Percentiles rank a stretch among this genome's conserved stretches.
Conservation (phyloP, 2,888 invertebrate species). For the Omphaloscelis lunosa region DNA sequence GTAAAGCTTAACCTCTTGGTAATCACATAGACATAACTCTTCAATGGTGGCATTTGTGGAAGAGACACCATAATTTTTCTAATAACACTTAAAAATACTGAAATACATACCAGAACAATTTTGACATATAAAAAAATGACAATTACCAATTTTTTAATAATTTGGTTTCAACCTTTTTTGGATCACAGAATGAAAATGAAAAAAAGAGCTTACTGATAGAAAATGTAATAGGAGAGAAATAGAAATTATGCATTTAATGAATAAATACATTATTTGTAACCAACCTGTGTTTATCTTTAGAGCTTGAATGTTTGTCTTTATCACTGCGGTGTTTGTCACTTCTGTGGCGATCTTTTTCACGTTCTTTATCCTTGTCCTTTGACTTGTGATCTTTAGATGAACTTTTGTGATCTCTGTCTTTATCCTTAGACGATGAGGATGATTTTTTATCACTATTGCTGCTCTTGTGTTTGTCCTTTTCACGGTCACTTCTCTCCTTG, state of each 20-base stretch:
- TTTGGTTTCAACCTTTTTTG: background rate
- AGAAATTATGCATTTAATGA: constrained; percentile 15
- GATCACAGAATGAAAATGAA: background rate
- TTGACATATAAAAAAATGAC: constrained; percentile 50
- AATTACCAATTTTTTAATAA: constrained; percentile 16
- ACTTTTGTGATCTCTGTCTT: constrained; percentile 75
- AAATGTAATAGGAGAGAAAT: background rate
- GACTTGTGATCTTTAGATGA: constrained; percentile 71
- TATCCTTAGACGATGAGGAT: constrained; percentile 85
- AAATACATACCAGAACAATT: constrained; percentile 33
- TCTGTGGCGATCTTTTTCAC: constrained; percentile 84
- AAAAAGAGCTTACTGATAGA: background rate
- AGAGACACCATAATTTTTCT: constrained; percentile 15
- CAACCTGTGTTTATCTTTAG: constrained; percentile 91
- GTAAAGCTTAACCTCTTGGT: constrained; percentile 7
- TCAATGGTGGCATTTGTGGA: background rate
- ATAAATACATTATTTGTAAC: constrained; percentile 23
- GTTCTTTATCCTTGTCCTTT: constrained; percentile 72
- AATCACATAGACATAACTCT: constrained; percentile 1
- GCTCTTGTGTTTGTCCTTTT: constrained; percentile 81
- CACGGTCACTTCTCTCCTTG: constrained; percentile 73
- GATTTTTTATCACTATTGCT: constrained; percentile 81
- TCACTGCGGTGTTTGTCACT: constrained; percentile 86
- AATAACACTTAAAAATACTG: background rate
- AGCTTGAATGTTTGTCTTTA: constrained; percentile 87